A percentile compares a stretch with the other conserved stretches of the same genome.
Conservation (phyloP, 2,888 invertebrate genomes). For the Mesopsocus fuscifrons region DNA sequence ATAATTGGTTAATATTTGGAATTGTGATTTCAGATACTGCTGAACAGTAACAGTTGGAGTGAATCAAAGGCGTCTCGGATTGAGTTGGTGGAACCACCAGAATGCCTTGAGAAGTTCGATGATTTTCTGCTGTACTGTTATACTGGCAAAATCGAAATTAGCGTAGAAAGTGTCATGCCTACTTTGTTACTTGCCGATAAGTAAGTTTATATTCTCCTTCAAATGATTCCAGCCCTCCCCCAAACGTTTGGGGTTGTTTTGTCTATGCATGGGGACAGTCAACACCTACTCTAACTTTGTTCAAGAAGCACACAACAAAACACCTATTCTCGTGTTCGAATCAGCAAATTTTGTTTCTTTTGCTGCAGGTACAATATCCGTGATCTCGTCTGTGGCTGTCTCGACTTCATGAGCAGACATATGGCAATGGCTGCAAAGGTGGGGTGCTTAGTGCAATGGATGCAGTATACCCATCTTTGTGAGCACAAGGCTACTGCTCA, state of each 20-base stretch:
- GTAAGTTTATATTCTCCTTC: too few species aligned
- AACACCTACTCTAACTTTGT: background rate
- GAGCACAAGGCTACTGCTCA: conserved; percentile 50
- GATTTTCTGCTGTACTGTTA: conserved; percentile 80
- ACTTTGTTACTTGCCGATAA: conserved; percentile 82
- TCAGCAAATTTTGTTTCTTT: conserved; percentile 8
- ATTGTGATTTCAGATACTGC: conserved; percentile 59
- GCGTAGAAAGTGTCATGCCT: conserved; percentile 66
- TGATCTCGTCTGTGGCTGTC: conserved; percentile 67
- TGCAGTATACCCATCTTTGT: conserved; percentile 73
- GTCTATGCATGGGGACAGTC: too few species aligned
- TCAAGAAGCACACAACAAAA: background rate
- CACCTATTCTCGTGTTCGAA: conserved; percentile 1
- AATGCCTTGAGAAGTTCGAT: conserved; percentile 69
- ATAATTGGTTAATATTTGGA: too few species aligned
- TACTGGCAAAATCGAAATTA: conserved; percentile 75
- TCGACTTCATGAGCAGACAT: conserved; percentile 73
- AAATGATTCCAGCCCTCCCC: too few species aligned
- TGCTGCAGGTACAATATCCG: conserved; percentile 20
- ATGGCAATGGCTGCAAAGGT: conserved; percentile 67
- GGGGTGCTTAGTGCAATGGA: conserved; percentile 72
- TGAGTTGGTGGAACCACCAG: conserved; percentile 66
- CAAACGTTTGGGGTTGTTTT: too few species aligned
- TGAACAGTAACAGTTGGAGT: conserved; percentile 85
- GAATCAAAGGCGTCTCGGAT: conserved; percentile 74